Base-by-base conservation (phyloP, 2,113 vertebrate genomes). In the Epinephelus moara region DNA sequence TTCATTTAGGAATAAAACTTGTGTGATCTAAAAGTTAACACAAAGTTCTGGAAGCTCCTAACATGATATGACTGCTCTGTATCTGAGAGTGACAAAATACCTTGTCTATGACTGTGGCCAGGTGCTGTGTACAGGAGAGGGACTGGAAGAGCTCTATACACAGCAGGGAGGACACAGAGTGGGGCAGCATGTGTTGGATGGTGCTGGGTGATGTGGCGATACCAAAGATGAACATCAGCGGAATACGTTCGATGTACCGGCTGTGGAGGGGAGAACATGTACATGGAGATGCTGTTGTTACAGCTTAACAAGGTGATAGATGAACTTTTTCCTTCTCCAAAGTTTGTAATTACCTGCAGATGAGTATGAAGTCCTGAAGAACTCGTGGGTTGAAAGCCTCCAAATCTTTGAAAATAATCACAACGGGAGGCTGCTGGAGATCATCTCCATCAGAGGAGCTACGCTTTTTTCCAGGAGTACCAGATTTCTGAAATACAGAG, bases 81-180 rank as follows among this genome's bases (percentile, higher is more conserved):
- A 2, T 52, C 18, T n/a, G 21, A 25, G 59, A 2, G 8, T 40
- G 45, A 55, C 25, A 57, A 37, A 25, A 57, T 96, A 99, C 98
- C 97, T 99, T 97, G 89, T 99, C 97, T 80, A 99, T 95, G 87
- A 99, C 90, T 2, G 97, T 96, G 80, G 97, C 95, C 90, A 99
- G 94, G 82, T 99, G 97, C 64, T 98, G 97, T 40, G 97, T 98
- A 85, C 97, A 98, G 71, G 98, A 96, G 87, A 98, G 93, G 17
- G 97, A 98, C 86, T 99, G 98, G 94, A 99, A 99, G 79, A 99
- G 96, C 82, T 99, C 97, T 81, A 99, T 97, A 82, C 98, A 98
- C 68, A 99, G 95, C 80, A 98, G 93, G 81, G 98, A 99, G 33
- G 98, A 98, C 49, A 99, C 97, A 0, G 98, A 97, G 87, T 98